Evolutionary conservation across 2,888 invertebrate species (phyloP).

Genomic region (Ophion slaviceki): DNA sequence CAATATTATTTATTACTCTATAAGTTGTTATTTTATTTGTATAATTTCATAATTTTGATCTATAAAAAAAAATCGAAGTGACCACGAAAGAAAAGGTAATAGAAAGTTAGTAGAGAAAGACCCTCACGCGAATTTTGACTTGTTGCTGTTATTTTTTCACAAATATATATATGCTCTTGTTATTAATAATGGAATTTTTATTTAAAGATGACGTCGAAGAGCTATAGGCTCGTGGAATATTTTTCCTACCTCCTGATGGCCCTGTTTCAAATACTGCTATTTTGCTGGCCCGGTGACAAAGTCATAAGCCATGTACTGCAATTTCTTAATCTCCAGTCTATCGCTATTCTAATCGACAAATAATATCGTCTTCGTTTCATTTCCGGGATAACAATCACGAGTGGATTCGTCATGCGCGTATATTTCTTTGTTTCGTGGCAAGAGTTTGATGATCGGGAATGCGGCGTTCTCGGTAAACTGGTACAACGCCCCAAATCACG

Average conservation of each 20-base stretch:
- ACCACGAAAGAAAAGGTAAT: neutral
- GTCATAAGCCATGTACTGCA: conserved; percentile 71
- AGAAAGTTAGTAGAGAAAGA: neutral
- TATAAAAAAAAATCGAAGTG: neutral
- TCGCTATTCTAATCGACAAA: neutral
- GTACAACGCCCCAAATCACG: conserved; percentile 67
- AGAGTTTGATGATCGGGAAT: conserved; percentile 72
- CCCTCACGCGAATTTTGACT: neutral
- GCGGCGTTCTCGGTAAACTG: conserved; percentile 72
- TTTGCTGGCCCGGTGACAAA: conserved; percentile 76
- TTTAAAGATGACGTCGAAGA: conserved; percentile 67
- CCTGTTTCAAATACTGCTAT: conserved; percentile 75
- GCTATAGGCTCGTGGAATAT: conserved; percentile 70
- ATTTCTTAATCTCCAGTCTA: neutral
- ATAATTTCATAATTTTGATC: neutral
- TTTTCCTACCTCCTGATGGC: conserved; percentile 75
- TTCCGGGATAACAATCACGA: neutral
- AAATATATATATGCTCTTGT: neutral
- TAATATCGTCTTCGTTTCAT: neutral
- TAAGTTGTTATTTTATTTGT: neutral
- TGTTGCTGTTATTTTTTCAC: neutral
- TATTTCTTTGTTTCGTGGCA: neutral
- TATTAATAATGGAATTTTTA: conserved; percentile 19
- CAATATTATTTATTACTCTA: neutral
- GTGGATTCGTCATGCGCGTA: neutral